Evolutionary conservation across 2,888 invertebrate genomes (phyloP), one percentile per base, ranked within the genome.

Genomic region (Venustoraphidia nigricollis): DNA sequence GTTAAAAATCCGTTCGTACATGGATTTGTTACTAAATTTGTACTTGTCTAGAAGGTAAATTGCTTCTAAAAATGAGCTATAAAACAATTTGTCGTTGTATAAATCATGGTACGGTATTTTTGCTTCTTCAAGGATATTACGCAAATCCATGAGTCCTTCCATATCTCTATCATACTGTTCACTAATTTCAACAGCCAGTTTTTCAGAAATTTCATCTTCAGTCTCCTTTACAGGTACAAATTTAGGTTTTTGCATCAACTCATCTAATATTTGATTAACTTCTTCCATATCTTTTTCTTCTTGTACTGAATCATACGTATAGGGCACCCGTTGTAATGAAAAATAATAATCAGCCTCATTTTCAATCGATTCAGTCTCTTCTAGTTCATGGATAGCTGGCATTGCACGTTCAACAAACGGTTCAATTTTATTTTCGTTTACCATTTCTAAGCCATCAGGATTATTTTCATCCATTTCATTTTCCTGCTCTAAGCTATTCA

Each of bases 1-100:
- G 35, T 72, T 64, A 56, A 70, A 72, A 5, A 75, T 73, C 59
- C 72, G 68, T 60, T 81, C 80, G 49, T 80, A 71, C 52, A 72
- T 60, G 1, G 77, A 76, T 48, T 62, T 56, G 49, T 64, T 67
- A 54, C 75, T 64, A 53, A 66, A 67, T 57, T 71, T 68, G 13
- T 71, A 56, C 6, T 61, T 55, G 44, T 62, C 58, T 2, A 63
- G 52, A 2, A 58, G 46, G n/a, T 57, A 54, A 49, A 60, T 58
- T 10, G 60, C 54, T 36, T 59, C 56, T 10, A 60, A 52, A 1
- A 61, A 56, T 6, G 65, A 58, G 45, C 57, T 57, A 2, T 57
- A 55, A 4, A 64, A 53, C 4, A 66, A 52, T 50, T 64, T 66
- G 34, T 67, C 65, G 6, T 66, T 66, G 56, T 74, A 61, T 3